phyloP scores from a whole-genome alignment of 1,140 invertebrate species.

The Nasonia giraulti region DNA sequence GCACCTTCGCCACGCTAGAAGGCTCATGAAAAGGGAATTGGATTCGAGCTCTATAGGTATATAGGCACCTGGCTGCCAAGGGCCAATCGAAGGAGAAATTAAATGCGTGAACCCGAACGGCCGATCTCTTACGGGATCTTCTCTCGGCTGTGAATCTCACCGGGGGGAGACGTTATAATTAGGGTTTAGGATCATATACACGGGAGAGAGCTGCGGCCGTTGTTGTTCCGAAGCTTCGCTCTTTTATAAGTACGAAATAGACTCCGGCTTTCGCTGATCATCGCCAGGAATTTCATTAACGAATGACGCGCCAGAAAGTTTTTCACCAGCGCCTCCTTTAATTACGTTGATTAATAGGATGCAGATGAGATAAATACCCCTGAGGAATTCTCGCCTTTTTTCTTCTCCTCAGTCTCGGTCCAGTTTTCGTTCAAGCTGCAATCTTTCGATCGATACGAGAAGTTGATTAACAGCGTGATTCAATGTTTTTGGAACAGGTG shows the following conservation, averaged over 20 bases:
- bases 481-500: conserved; percentile 40
- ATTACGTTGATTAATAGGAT: conserved; percentile 51
- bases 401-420: neutral
- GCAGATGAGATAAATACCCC: conserved; percentile 47
- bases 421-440: conserved; percentile 8
- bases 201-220: neutral
- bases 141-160: neutral
- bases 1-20: neutral
- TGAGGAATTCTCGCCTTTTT: neutral
- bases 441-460: conserved; percentile 39
- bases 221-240: neutral
- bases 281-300: conserved; percentile 45
- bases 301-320: conserved; percentile 38
- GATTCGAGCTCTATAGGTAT: conserved; percentile 6
- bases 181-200: conserved; percentile 25
- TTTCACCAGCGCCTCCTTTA: conserved; percentile 37
- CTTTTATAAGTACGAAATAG: conserved; percentile 25
- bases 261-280: conserved; percentile 21
- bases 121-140: neutral
- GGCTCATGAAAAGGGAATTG: neutral
- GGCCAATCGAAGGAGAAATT: conserved; percentile 1
- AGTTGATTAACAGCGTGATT: conserved; percentile 47
- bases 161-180: conserved; percentile 32
- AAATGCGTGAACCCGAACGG: neutral
- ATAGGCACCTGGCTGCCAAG: neutral